Percentiles rank a stretch among this genome's conserved stretches.
phyloP scores from a whole-genome alignment of 2,113 vertebrate species.

The Oriolus oriolus region DNA sequence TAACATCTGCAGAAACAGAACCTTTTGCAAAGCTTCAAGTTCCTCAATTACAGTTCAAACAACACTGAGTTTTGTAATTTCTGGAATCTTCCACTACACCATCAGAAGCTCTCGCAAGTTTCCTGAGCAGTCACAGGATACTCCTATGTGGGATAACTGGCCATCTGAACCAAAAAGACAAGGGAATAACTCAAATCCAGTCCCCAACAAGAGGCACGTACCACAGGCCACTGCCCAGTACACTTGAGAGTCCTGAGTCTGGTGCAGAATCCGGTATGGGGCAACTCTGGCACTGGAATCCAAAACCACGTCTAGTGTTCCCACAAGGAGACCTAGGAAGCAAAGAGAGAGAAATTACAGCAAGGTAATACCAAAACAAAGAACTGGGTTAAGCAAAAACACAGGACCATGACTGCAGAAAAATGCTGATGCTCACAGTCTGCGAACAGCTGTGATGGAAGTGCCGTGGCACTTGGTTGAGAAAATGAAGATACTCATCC shows the following conservation, averaged over 20 bases:
- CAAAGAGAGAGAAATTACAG: neutral
- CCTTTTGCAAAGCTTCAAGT: neutral
- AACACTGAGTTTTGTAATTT: neutral
- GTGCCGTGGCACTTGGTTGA: fast-evolving
- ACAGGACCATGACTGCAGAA: neutral
- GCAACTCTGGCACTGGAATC: slow-evolving; percentile 95
- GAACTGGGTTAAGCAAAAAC: neutral
- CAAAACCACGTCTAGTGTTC: slow-evolving; percentile 94
- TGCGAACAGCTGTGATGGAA: neutral
- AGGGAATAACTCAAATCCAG: neutral
- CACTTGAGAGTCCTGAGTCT: slow-evolving; percentile 92
- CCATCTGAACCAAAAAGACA: neutral
- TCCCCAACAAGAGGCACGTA: slow-evolving; percentile 7
- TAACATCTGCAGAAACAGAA: neutral
- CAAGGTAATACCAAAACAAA: neutral
- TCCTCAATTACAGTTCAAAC: neutral
- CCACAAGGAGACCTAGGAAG: slow-evolving; percentile 87
- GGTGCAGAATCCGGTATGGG: slow-evolving; percentile 94
- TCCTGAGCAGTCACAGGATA: neutral
- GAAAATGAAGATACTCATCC: neutral
- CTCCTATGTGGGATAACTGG: neutral
- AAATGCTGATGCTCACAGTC: neutral
- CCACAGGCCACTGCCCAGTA: slow-evolving; percentile 95
- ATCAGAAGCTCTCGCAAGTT: neutral
- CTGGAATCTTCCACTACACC: neutral